Evolutionary conservation across 2,888 invertebrate genomes (phyloP).

Genomic region (Diadromus collaris): DNA sequence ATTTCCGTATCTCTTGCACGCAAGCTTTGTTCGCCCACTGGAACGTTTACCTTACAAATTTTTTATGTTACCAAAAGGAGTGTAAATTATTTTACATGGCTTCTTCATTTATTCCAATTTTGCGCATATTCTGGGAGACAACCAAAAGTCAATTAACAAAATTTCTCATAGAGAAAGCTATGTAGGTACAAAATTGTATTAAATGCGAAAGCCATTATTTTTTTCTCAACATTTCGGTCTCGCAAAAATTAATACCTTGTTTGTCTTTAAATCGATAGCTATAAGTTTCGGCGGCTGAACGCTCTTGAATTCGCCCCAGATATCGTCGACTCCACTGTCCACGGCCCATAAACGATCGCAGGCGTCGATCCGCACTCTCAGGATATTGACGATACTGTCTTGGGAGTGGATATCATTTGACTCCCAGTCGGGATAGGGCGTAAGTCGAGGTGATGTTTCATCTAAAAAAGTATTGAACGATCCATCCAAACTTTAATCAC

Average conservation of each 20-base stretch:
- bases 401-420: slow-evolving; percentile 88
- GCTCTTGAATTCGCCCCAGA: slow-evolving; percentile 82
- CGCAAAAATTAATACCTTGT: too few species aligned
- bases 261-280: slow-evolving; percentile 88
- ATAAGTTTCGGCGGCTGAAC: slow-evolving; percentile 83
- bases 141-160: not conserved
- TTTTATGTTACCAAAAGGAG: too few species aligned
- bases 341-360: slow-evolving; percentile 93
- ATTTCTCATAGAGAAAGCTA: not conserved
- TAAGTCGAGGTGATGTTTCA: slow-evolving; percentile 86
- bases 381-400: slow-evolving; percentile 86
- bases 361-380: slow-evolving; percentile 87
- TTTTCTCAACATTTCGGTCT: not conserved
- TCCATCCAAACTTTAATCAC: not conserved
- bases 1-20: too few species aligned
- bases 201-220: not conserved
- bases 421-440: slow-evolving; percentile 89
- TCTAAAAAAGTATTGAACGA: slow-evolving; percentile 71
- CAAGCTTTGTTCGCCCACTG: too few species aligned
- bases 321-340: slow-evolving; percentile 90
- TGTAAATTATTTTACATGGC: too few species aligned
- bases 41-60: too few species aligned
- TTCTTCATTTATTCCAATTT: too few species aligned
- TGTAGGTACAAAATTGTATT: not conserved
- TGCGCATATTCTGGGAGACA: too few species aligned